Evolutionary conservation across 2,888 invertebrate species (phyloP).

Genomic region (Achlya flavicornis): DNA sequence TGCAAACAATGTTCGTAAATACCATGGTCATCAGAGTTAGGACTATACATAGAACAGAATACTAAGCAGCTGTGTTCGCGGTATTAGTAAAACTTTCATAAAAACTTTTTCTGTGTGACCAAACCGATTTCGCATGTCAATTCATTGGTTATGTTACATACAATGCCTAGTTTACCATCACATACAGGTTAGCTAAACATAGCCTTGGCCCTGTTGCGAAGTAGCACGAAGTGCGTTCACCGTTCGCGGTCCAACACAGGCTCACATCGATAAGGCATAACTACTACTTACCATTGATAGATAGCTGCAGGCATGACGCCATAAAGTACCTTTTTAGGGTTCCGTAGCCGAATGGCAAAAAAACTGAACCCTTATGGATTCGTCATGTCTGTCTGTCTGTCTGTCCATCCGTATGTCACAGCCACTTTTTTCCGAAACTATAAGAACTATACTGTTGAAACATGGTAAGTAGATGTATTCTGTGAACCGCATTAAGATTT

Average conservation of each 20-base stretch:
- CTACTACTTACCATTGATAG: background rate
- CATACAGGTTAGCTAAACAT: constrained; percentile 8
- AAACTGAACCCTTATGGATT: no score
- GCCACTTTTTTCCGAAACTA: no score
- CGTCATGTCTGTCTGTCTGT: no score
- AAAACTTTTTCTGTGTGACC: background rate
- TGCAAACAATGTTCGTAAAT: background rate
- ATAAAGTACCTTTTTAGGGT: background rate
- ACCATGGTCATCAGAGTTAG: background rate
- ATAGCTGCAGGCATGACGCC: background rate
- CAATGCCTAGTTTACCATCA: constrained; percentile 8
- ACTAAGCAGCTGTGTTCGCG: background rate
- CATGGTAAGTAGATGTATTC: no score
- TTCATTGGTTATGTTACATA: constrained; percentile 1
- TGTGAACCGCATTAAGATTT: no score
- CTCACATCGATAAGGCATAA: background rate
- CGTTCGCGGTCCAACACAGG: constrained; percentile 22
- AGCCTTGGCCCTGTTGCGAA: constrained; percentile 49
- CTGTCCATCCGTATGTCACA: no score
- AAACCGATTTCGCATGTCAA: background rate
- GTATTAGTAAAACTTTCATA: background rate
- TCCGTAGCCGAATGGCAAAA: no score
- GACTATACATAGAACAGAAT: background rate
- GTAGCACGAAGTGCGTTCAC: constrained; percentile 34
- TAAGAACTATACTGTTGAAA: no score